A percentile compares a stretch with the other conserved stretches of the same genome.
Evolutionary conservation across 2,113 vertebrate genomes (phyloP).

Genomic region (Dunckerocampus dactyliophorus): DNA sequence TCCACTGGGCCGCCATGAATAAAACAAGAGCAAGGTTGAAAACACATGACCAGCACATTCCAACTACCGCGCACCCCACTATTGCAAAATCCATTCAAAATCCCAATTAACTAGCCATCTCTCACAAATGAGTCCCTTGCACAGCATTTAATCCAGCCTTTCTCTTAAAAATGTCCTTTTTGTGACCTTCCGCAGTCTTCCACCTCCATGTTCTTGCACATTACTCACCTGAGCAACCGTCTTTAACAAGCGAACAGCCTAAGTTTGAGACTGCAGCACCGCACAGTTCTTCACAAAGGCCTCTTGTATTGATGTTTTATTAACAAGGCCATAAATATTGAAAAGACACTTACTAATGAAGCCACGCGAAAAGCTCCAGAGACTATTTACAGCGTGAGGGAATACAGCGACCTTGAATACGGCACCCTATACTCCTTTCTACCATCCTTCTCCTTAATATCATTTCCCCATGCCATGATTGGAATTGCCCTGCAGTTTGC

Average conservation of each 20-base stretch:
- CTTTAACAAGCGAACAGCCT: slow-evolving; percentile 28
- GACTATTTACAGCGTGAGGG: slow-evolving; percentile 49
- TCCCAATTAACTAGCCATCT: slow-evolving; percentile 3
- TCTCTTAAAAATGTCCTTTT: slow-evolving; percentile 6
- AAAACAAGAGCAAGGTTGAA: slow-evolving; percentile 35
- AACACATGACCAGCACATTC: slow-evolving; percentile 14
- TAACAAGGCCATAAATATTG: slow-evolving; percentile 70
- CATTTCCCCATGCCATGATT: slow-evolving; percentile 31
- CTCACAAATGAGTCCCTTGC: background rate
- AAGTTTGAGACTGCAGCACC: slow-evolving; percentile 30
- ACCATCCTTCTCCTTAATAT: slow-evolving; percentile 28
- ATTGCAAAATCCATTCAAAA: slow-evolving; percentile 1
- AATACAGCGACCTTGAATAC: slow-evolving; percentile 43
- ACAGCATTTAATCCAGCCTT: background rate
- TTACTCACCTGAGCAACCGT: slow-evolving; percentile 38
- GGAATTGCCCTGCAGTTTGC: slow-evolving; percentile 30
- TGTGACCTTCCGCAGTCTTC: slow-evolving; percentile 10
- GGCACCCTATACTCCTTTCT: slow-evolving; percentile 24
- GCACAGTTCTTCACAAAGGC: slow-evolving; percentile 45
- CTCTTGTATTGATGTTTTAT: slow-evolving; percentile 69
- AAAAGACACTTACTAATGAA: slow-evolving; percentile 71
- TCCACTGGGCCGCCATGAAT: slow-evolving; percentile 25
- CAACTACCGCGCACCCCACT: background rate
- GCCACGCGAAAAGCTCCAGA: slow-evolving; percentile 51
- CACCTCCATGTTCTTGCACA: background rate